phyloP scores from a whole-genome alignment of 2,888 invertebrate genomes.

The Temnothorax ravouxi region DNA sequence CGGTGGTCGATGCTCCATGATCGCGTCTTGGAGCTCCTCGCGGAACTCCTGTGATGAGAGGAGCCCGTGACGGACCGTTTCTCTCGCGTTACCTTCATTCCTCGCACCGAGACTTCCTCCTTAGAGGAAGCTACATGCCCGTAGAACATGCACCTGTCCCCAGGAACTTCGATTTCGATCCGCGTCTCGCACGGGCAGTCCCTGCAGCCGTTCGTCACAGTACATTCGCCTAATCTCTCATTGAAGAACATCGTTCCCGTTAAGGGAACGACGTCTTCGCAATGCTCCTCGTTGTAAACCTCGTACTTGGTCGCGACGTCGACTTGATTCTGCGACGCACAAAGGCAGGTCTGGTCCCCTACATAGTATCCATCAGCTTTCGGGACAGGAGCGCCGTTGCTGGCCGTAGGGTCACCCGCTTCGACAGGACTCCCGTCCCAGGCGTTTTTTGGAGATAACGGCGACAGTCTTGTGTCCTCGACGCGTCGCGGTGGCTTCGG shows the following conservation, averaged over 20 bases:
- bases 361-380: slow-evolving; percentile 69
- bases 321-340: slow-evolving; percentile 15
- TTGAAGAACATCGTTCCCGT: neutral
- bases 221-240: neutral
- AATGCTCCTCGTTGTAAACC: neutral
- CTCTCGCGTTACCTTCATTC: slow-evolving; percentile 1
- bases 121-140: neutral
- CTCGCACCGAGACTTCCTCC: slow-evolving; percentile 2
- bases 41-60: slow-evolving; percentile 14
- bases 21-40: slow-evolving; percentile 22
- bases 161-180: slow-evolving; percentile 30
- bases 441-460: slow-evolving; percentile 88
- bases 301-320: neutral
- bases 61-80: neutral
- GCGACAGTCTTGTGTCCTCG: slow-evolving; percentile 67
- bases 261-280: slow-evolving; percentile 8
- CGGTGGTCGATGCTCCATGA: slow-evolving; percentile 19
- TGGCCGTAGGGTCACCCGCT: slow-evolving; percentile 85
- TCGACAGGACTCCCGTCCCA: slow-evolving; percentile 88
- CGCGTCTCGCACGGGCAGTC: slow-evolving; percentile 47
- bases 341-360: slow-evolving; percentile 73
- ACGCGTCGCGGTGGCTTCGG: slow-evolving; percentile 88
- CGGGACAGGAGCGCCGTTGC: slow-evolving; percentile 85
- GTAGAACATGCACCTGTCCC: slow-evolving; percentile 23
- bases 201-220: slow-evolving; percentile 30